phyloP scores from a whole-genome alignment of 2,888 invertebrate species.

The Drosophila affinis region DNA sequence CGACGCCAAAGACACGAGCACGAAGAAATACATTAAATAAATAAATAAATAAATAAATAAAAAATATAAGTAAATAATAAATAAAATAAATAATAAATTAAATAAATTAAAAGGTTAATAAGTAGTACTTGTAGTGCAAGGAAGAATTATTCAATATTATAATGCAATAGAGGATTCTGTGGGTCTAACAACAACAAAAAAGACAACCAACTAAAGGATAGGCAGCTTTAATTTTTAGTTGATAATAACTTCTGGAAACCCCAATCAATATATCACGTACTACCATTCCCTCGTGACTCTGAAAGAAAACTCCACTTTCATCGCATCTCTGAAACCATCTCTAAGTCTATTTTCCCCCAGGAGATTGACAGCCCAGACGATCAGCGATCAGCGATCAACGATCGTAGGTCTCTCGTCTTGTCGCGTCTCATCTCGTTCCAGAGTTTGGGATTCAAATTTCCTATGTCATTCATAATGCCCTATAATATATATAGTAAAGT shows the following conservation, averaged over 20 bases:
- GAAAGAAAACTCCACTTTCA: background rate
- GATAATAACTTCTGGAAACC: background rate
- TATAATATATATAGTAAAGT: conserved; percentile 73
- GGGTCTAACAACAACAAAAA: background rate
- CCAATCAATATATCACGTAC: background rate
- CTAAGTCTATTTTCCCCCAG: conserved; percentile 3
- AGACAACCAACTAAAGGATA: background rate
- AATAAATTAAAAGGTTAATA: too few species aligned
- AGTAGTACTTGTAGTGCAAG: too few species aligned
- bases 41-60: too few species aligned
- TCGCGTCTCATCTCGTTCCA: conserved; percentile 1
- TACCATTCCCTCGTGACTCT: background rate
- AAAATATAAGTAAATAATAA: too few species aligned
- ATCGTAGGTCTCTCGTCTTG: conserved; percentile 27
- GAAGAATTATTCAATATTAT: too few species aligned
- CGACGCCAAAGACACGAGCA: background rate
- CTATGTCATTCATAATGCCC: conserved; percentile 47
- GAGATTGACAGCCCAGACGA: conserved; percentile 22
- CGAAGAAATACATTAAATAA: too few species aligned
- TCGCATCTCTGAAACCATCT: conserved; percentile 22
- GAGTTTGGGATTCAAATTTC: conserved; percentile 43
- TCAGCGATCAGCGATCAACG: conserved; percentile 45
- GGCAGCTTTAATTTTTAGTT: background rate
- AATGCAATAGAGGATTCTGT: background rate
- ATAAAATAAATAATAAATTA: too few species aligned